Base-by-base conservation (phyloP, 2,113 vertebrate species). In the Larimichthys crocea region DNA sequence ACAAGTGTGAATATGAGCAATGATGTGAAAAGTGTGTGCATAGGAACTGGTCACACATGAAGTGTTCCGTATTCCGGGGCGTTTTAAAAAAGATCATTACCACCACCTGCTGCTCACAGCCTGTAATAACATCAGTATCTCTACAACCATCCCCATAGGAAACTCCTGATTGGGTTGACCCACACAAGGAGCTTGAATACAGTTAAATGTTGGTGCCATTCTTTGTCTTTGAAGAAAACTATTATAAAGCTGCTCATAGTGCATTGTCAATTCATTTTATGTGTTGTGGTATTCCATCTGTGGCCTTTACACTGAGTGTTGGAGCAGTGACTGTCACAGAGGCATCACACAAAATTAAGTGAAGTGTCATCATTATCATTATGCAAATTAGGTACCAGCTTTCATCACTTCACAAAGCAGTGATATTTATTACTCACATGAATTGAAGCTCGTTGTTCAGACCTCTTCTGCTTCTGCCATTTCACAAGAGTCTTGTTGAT, bases 351-450 rank as follows among this genome's bases (percentile, higher is more conserved):
- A 67, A 14, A 74, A 67, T 78, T 74, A 88, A 85, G 67, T 26
- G 9, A 87, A 85, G 74, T 56, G 49, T 40, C 52, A 74, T 63
- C 64, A 90, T 88, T 86, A 87, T 10, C 70, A 85, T 88, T 69
- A 78, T 87, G 80, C 35, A 89, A 88, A 89, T 89, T 12, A 57
- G 9, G 68, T 5, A 48, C 10, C 64, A 70, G 68, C 70, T 79
- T 85, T 82, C 75, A 81, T 79, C 80, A 16, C 17, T 76, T 40
- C 61, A 82, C 57, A 29, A 66, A 80, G 61, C 11, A 62, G 50
- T 26, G 14, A 76, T 80, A 73, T 69, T 68, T 55, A 50, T 80
- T 82, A 20, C 50, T 31, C 56, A 24, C 44, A 74, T 40, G 72
- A 56, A 60, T 62, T 53, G 50, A 52, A 44, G 64, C 74, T 78